Percentiles rank a stretch among this genome's conserved stretches.
Conservation (phyloP, 2,113 vertebrate genomes). For the Equus przewalskii region DNA sequence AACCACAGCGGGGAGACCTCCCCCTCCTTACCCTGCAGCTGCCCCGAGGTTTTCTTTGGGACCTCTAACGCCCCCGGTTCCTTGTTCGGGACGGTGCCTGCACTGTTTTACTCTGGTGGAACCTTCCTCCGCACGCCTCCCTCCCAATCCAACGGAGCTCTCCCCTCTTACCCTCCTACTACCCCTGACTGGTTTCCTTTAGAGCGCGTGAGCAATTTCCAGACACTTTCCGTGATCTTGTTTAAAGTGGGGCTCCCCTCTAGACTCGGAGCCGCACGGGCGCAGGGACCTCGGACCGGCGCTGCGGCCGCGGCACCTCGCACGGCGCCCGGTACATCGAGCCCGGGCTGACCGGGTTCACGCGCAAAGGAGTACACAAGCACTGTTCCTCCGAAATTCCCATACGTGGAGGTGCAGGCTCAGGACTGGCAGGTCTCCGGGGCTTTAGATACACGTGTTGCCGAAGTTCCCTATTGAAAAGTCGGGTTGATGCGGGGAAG, state of each 20-base stretch:
- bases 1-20: not conserved
- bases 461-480: not conserved
- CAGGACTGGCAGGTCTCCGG: not conserved
- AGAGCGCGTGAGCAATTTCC: not conserved
- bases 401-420: not conserved
- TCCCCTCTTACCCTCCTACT: not conserved
- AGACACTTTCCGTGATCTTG: not conserved
- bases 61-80: not conserved
- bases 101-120: fast-evolving
- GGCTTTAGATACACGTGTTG: not conserved
- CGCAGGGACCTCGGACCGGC: no score
- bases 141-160: not conserved
- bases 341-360: not conserved
- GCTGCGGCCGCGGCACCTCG: not conserved
- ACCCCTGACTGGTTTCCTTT: not conserved
- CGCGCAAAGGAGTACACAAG: fast-evolving
- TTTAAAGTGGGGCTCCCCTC: not conserved
- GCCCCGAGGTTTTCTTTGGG: not conserved
- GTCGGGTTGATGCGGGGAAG: fast-evolving
- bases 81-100: not conserved
- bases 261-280: fast-evolving
- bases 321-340: not conserved
- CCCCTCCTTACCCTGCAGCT: not conserved
- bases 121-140: fast-evolving
- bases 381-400: not conserved